Evolutionary conservation across 1,140 invertebrate species (phyloP), one percentile per base, ranked within the genome.

Genomic region (Psix sp.): DNA sequence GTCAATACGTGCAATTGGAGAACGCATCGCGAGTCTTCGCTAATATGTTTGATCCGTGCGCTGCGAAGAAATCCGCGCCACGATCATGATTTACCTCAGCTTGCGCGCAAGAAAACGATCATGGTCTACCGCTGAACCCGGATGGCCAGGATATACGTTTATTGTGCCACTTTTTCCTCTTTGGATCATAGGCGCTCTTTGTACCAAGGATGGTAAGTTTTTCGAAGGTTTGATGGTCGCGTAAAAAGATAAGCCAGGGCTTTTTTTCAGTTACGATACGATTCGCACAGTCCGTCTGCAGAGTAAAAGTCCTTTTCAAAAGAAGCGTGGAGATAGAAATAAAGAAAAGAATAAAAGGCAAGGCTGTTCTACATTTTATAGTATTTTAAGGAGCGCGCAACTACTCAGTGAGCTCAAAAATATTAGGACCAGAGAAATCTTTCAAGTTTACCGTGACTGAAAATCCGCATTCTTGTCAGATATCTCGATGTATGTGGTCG

Each of bases 141-240:
- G 78, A 77, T 76, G 81, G 63, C 75, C 21, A 51, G n/a, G 74
- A 74, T 79, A 77, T 63, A 74, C 79, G 48, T 79, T 87, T 35
- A 70, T 83, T 54, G 63, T 81, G 18, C 77, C 81, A 45, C 75
- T 87, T 52, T 79, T 86, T 52, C 78, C 79, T 2, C 79, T 86
- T 17, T 85, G 84, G 80, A 84, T 86, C 80, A 81, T 83, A 38
- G 83, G 85, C 29, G 83, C 80, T 5, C 70, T 85, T 31, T 86
- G 83, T 75, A 83, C 84, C 66, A 87, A 87, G 51, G 85, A 87
- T 59, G 83, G 86, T 87, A 78, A 86, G 85, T 84, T 59, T 13
- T 9, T 5, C 3, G 16, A 18, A 17, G 13, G 3, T 16, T 31
- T 40, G 1, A 9, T 11, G 29, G 35, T 3, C 38, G 3, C 14